phyloP scores from a whole-genome alignment of 2,888 invertebrate genomes.

The Apodemia hepburni region DNA sequence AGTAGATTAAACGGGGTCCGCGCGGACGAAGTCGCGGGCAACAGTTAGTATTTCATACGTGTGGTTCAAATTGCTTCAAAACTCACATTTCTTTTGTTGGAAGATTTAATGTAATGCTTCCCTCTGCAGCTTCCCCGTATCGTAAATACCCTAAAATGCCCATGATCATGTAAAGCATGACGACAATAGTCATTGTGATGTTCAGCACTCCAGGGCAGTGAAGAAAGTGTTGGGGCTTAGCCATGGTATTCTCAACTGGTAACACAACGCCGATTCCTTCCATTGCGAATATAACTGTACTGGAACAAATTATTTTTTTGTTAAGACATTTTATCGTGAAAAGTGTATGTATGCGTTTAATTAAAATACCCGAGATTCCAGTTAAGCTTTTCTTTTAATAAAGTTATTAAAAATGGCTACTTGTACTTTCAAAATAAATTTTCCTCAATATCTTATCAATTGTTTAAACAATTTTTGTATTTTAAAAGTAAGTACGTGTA shows the following conservation, averaged over 20 bases:
- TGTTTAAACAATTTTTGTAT: too few relatives aligned
- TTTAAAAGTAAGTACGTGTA: too few relatives aligned
- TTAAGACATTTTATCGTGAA: constrained; percentile 4
- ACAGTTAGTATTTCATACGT: not conserved
- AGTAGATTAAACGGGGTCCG: too few relatives aligned
- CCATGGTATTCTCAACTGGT: constrained; percentile 96
- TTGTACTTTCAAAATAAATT: too few relatives aligned
- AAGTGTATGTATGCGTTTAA: too few relatives aligned
- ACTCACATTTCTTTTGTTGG: constrained; percentile 83
- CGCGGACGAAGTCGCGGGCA: too few relatives aligned
- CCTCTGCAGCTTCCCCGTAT: constrained; percentile 85
- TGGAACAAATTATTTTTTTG: constrained; percentile 42
- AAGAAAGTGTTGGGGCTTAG: constrained; percentile 88
- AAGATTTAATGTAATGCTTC: constrained; percentile 93
- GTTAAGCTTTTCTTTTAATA: too few relatives aligned
- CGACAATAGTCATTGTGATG: constrained; percentile 91
- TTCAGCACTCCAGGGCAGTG: constrained; percentile 92
- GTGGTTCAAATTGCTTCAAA: not conserved
- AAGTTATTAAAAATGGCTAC: too few relatives aligned
- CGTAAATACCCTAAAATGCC: constrained; percentile 95
- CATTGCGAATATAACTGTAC: constrained; percentile 98
- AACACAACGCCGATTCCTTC: constrained; percentile 96
- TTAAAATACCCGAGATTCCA: too few relatives aligned
- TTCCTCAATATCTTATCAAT: too few relatives aligned
- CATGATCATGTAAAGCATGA: constrained; percentile 88